A percentile compares a stretch with the other conserved stretches of the same genome.
These are phyloP conservation scores for Philantomba maxwellii DNA, from an alignment of 2,113 vertebrate genomes.

Conservation along the genomic window DNA sequence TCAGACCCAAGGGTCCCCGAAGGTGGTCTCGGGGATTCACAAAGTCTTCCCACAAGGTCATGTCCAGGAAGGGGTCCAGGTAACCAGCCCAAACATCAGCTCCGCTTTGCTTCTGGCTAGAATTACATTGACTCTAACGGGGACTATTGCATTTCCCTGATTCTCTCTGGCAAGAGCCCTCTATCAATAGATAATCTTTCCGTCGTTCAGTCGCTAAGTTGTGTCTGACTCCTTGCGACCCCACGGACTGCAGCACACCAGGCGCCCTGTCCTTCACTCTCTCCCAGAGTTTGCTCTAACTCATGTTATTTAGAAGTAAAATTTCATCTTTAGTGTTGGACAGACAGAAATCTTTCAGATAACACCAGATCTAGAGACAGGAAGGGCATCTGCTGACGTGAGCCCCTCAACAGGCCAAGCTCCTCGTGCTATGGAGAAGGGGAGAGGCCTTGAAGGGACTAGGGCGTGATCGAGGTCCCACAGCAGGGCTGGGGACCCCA, in stretches of 20 bases:
- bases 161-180: background rate
- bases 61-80: background rate
- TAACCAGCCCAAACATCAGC: background rate
- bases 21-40: background rate
- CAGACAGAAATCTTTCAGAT: background rate
- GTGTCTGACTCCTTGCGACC: background rate
- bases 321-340: background rate
- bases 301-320: background rate
- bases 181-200: background rate
- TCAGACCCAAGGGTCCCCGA: background rate
- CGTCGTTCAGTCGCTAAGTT: background rate
- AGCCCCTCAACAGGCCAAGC: background rate
- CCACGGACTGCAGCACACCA: background rate
- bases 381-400: background rate
- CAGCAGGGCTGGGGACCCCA: background rate
- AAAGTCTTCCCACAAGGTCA: background rate
- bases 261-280: background rate
- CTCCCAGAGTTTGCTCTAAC: background rate
- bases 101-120: background rate
- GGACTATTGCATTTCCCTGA: fast-evolving
- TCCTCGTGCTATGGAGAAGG: fast-evolving
- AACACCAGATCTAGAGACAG: background rate
- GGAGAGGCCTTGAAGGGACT: background rate
- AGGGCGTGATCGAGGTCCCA: background rate
- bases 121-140: fast-evolving